Conservation (phyloP, 2,113 vertebrate genomes). For the Eonycteris spelaea region DNA sequence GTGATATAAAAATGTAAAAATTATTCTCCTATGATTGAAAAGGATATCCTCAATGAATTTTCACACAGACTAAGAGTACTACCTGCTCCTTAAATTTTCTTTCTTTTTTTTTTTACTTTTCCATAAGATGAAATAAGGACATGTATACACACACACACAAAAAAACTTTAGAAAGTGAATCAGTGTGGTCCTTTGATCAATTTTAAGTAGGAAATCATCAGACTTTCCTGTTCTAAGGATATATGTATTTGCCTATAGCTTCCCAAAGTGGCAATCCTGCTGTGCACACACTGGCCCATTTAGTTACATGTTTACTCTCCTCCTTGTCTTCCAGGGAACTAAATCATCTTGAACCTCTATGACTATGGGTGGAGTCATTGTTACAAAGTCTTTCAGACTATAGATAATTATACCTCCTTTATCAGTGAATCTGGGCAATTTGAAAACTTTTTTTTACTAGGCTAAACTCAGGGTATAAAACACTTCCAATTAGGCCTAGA, state of each 20-base stretch:
- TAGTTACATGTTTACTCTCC: background rate
- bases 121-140: background rate
- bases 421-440: background rate
- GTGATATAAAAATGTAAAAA: background rate
- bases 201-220: background rate
- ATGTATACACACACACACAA: background rate
- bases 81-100: background rate
- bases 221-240: background rate
- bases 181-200: background rate
- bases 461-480: background rate
- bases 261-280: background rate
- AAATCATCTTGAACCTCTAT: background rate
- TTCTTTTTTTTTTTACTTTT: background rate
- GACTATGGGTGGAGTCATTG: background rate
- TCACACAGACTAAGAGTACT: background rate
- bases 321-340: background rate
- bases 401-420: background rate
- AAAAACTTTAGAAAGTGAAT: background rate
- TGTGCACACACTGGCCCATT: fast-evolving
- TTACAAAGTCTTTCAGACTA: background rate
- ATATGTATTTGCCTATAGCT: background rate
- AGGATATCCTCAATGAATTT: background rate
- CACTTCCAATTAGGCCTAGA: background rate
- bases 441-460: background rate
- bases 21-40: background rate